Conservation (phyloP, 2,113 vertebrate species). For the Paradisaea rubra region DNA sequence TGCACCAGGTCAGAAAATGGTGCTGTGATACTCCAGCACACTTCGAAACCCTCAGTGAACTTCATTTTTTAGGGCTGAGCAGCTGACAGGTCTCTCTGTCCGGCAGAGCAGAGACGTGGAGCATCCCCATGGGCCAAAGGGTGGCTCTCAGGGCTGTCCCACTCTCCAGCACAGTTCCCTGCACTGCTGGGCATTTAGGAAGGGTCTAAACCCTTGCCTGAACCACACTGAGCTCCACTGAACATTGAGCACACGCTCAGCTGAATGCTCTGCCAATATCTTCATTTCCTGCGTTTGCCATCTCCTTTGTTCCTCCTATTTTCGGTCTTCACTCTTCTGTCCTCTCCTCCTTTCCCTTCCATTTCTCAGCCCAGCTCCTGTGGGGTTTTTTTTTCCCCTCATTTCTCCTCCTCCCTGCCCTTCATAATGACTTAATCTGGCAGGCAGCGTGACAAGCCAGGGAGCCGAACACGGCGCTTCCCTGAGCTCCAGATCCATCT, state of each 20-base stretch:
- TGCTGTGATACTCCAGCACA: neutral
- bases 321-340: neutral
- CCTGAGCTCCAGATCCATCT: constrained; percentile 60
- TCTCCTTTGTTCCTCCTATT: neutral
- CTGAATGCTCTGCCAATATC: neutral
- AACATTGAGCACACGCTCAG: neutral
- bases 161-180: fast-evolving
- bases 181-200: neutral
- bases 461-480: constrained; percentile 45
- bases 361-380: neutral
- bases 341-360: neutral
- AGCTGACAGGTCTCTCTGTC: neutral
- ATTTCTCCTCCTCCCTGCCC: constrained; percentile 59
- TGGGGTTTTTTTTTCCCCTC: neutral
- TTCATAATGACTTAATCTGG: constrained; percentile 68
- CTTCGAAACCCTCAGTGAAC: neutral
- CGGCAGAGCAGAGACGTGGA: neutral
- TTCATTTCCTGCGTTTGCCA: neutral
- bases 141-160: neutral
- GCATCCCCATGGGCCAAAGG: fast-evolving
- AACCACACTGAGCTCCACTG: neutral
- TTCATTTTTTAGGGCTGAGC: neutral
- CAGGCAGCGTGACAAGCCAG: constrained; percentile 61
- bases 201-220: neutral
- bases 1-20: neutral